Percentiles rank a stretch among this genome's conserved stretches.
Conservation (phyloP, 2,797 vertebrate genomes). For the Presbytis comata region DNA sequence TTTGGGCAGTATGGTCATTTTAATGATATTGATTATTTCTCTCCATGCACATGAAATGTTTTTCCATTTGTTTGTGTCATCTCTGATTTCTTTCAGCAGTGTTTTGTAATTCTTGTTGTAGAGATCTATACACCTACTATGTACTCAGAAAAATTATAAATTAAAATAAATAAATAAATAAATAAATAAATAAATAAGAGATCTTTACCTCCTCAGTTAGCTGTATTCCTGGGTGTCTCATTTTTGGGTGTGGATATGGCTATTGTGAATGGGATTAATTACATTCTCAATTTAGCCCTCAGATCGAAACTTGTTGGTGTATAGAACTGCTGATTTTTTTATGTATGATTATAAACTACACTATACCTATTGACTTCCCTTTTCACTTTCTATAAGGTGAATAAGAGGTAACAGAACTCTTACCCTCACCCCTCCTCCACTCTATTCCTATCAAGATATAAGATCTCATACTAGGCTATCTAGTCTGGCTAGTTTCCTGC, state of each 20-base stretch:
- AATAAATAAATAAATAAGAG: not conserved
- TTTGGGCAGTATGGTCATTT: not conserved
- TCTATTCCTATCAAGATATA: not conserved
- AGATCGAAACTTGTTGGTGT: not conserved
- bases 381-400: not conserved
- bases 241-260: not conserved
- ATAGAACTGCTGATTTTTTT: not conserved
- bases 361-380: not conserved
- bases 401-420: not conserved
- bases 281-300: not conserved
- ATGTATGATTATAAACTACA: not conserved
- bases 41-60: not conserved
- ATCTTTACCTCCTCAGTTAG: not conserved
- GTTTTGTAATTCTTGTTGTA: not conserved
- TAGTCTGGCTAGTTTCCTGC: not conserved
- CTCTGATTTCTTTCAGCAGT: not conserved
- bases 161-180: not conserved
- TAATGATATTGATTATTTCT: not conserved
- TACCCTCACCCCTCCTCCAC: not conserved
- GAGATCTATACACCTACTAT: not conserved
- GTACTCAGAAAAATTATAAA: not conserved
- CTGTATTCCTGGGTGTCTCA: not conserved
- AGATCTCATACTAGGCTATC: not conserved
- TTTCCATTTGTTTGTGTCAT: not conserved
- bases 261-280: not conserved